phyloP scores from a whole-genome alignment of 2,113 vertebrate species.

The Cranoglanis bouderius region DNA sequence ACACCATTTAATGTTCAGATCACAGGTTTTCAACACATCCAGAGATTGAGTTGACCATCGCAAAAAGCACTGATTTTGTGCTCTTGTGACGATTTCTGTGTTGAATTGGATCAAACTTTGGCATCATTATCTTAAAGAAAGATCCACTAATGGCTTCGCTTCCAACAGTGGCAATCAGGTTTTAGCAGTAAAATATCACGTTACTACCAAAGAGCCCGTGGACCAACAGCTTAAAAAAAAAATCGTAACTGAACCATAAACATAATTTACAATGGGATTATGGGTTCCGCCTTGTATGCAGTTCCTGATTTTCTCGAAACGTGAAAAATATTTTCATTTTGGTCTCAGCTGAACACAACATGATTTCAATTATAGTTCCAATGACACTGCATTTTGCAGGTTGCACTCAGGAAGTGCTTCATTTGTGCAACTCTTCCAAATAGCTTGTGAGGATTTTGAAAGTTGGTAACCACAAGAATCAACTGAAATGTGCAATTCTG shows the following conservation, averaged over 20 bases:
- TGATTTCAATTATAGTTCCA: neutral
- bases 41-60: neutral
- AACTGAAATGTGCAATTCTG: constrained; percentile 26
- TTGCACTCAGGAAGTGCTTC: constrained; percentile 13
- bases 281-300: neutral
- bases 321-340: neutral
- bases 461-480: constrained; percentile 24
- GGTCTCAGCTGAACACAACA: neutral
- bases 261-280: neutral
- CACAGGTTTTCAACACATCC: neutral
- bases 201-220: neutral
- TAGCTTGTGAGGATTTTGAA: constrained; percentile 22
- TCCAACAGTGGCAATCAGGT: neutral
- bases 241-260: neutral
- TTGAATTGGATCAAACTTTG: neutral
- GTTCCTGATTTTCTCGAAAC: neutral
- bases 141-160: neutral
- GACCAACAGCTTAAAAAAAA: neutral
- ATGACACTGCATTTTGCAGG: neutral
- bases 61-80: neutral
- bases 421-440: constrained; percentile 16
- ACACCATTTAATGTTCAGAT: neutral
- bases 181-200: neutral
- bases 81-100: neutral
- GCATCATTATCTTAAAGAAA: neutral